phyloP scores from a whole-genome alignment of 2,113 vertebrate species.

The Nicator chloris region DNA sequence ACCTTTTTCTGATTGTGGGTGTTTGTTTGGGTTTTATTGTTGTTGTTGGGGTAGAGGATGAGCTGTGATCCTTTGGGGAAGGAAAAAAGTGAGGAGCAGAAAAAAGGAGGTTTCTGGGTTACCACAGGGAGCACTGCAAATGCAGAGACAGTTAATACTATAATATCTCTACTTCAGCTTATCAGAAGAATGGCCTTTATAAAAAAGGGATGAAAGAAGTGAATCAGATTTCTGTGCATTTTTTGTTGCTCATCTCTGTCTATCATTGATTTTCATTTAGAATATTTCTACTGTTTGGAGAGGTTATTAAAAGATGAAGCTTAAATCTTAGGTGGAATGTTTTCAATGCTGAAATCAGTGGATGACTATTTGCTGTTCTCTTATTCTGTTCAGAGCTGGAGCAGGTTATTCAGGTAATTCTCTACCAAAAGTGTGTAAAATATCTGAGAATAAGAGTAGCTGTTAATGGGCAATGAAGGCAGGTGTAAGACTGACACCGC shows the following conservation, averaged over 20 bases:
- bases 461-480: background rate
- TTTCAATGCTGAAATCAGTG: background rate
- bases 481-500: background rate
- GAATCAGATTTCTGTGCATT: background rate
- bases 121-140: background rate
- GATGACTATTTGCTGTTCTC: background rate
- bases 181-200: background rate
- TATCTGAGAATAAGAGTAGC: background rate
- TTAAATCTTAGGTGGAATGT: background rate
- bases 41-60: background rate
- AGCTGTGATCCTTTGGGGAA: background rate
- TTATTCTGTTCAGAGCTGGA: background rate
- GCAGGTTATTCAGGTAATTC: background rate
- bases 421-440: background rate
- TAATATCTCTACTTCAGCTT: background rate
- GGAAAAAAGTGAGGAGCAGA: background rate
- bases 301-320: background rate
- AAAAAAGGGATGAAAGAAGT: background rate
- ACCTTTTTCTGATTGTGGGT: background rate
- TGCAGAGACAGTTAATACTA: background rate
- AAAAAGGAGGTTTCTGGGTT: background rate
- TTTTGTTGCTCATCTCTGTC: background rate
- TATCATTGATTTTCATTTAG: background rate
- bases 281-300: background rate
- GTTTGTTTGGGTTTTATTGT: background rate